A percentile compares a stretch with the other conserved stretches of the same genome.
Conservation (phyloP, 2,113 vertebrate genomes). For the Rhineura floridana region DNA sequence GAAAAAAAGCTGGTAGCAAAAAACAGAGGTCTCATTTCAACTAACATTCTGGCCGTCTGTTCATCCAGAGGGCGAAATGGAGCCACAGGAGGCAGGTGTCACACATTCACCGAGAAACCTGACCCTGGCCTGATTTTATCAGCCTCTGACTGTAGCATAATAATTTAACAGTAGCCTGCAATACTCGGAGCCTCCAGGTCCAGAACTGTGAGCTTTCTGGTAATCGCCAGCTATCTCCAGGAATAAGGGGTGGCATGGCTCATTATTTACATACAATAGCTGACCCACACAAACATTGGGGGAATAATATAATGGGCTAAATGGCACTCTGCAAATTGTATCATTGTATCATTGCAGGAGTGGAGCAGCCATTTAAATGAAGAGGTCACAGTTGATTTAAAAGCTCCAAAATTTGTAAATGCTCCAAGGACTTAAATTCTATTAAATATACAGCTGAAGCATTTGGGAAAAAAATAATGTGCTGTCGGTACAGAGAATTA, state of each 20-base stretch:
- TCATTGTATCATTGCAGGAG: constrained; percentile 64
- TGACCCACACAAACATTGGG: constrained; percentile 64
- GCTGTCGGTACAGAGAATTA: background rate
- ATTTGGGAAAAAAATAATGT: constrained; percentile 19
- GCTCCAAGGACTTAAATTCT: constrained; percentile 63
- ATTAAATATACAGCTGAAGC: constrained; percentile 48
- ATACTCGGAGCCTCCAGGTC: constrained; percentile 35
- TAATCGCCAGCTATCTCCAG: constrained; percentile 56
- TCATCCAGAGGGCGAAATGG: constrained; percentile 45
- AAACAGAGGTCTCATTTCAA: constrained; percentile 39
- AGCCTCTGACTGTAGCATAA: constrained; percentile 35
- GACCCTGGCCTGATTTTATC: constrained; percentile 37
- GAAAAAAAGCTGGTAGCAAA: background rate
- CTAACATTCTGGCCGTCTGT: constrained; percentile 34
- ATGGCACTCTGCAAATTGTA: constrained; percentile 68
- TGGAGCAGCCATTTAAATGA: constrained; percentile 72
- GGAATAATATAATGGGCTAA: constrained; percentile 65
- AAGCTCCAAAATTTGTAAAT: constrained; percentile 75
- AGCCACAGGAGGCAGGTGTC: constrained; percentile 55
- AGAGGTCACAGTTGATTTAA: constrained; percentile 74
- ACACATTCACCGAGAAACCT: constrained; percentile 30
- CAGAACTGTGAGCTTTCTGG: constrained; percentile 24
- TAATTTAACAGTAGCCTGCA: constrained; percentile 37
- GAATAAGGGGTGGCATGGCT: constrained; percentile 41
- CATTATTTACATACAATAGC: constrained; percentile 66